Evolutionary conservation across 2,797 vertebrate species (phyloP).

Genomic region (Dicrostonyx torquatus): DNA sequence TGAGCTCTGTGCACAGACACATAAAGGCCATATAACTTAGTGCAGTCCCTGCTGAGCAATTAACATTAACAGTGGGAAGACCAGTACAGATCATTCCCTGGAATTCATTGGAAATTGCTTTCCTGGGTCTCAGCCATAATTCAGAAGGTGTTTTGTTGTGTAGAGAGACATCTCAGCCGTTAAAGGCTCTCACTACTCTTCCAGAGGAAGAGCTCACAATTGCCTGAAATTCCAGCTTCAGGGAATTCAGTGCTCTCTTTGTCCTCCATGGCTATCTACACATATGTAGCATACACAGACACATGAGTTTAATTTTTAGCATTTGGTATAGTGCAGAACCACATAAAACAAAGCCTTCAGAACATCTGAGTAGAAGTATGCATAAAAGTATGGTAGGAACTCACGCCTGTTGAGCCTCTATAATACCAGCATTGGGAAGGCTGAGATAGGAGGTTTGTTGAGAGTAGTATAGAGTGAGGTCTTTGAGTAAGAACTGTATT

Average conservation of each 20-base stretch:
- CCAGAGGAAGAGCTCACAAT: neutral
- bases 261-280: neutral
- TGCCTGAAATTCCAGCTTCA: neutral
- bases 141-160: neutral
- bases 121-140: neutral
- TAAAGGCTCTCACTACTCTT: neutral
- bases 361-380: neutral
- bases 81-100: neutral
- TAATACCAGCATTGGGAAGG: neutral
- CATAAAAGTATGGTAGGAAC: neutral
- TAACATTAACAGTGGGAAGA: neutral
- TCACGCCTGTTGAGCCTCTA: neutral
- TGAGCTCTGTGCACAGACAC: neutral
- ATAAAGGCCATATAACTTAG: neutral
- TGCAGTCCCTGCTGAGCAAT: neutral
- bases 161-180: neutral
- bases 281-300: neutral
- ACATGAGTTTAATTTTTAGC: neutral
- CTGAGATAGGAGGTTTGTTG: neutral
- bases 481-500: neutral
- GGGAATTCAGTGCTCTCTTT: neutral
- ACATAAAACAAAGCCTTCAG: neutral
- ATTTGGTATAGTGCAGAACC: neutral
- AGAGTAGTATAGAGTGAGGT: neutral
- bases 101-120: neutral